phyloP scores from a whole-genome alignment of 2,113 vertebrate species.

The Corythornis vintsioides region DNA sequence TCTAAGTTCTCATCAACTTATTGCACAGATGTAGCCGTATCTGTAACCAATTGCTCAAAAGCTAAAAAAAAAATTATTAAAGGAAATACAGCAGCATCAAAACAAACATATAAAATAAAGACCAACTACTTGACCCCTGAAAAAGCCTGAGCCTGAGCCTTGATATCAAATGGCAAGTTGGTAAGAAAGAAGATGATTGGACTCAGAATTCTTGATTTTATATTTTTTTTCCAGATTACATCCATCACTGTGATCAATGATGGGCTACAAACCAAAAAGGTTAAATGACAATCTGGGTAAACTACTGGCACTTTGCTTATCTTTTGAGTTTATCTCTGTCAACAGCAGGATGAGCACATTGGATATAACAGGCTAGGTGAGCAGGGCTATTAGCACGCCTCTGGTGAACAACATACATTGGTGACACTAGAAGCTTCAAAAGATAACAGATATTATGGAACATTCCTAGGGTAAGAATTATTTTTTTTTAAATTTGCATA shows the following conservation, averaged over 20 bases:
- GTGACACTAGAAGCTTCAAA: background rate
- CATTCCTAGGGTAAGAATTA: background rate
- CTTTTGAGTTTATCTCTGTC: background rate
- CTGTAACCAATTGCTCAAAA: background rate
- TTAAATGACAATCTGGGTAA: background rate
- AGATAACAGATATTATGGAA: background rate
- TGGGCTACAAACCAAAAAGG: background rate
- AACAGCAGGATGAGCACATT: background rate
- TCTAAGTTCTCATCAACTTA: background rate
- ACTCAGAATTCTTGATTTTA: background rate
- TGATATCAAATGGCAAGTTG: background rate
- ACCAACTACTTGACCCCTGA: background rate
- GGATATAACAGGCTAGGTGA: background rate
- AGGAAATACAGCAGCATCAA: background rate
- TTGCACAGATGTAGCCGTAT: background rate
- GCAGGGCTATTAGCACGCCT: background rate
- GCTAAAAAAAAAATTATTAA: background rate
- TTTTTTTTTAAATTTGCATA: background rate
- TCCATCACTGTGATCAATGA: fast-evolving
- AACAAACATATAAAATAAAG: background rate
- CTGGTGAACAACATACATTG: background rate
- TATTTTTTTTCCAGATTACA: background rate
- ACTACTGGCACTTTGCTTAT: background rate
- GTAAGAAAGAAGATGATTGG: background rate
- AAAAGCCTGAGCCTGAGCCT: background rate